A percentile compares a stretch with the other conserved stretches of the same genome.
phyloP scores from a whole-genome alignment of 2,888 invertebrate species.

The Ormia ochracea region DNA sequence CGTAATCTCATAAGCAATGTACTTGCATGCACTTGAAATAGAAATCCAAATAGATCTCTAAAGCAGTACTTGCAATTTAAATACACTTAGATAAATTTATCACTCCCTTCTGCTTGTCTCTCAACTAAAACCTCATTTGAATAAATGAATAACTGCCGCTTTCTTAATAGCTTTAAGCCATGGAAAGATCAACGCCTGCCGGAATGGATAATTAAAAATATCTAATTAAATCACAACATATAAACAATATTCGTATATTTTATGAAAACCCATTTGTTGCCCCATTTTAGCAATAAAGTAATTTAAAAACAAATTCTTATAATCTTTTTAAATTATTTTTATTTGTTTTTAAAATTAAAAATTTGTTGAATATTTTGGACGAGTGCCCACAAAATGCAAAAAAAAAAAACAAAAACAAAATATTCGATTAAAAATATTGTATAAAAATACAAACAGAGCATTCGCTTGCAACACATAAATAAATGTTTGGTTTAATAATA shows the following conservation, averaged over 20 bases:
- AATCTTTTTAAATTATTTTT: constrained; percentile 1
- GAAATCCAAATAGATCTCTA: no score
- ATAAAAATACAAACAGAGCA: neutral
- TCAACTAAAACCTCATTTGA: neutral
- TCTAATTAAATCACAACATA: neutral
- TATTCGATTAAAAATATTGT: constrained; percentile 22
- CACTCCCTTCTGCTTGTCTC: no score
- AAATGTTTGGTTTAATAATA: constrained; percentile 22
- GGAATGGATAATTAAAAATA: neutral
- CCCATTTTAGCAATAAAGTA: neutral
- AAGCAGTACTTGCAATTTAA: no score
- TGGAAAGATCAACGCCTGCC: constrained; percentile 39
- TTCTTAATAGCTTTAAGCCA: no score
- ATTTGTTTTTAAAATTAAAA: no score
- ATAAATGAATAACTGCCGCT: no score
- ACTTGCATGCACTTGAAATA: no score
- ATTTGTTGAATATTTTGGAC: constrained; percentile 32
- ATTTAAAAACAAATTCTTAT: neutral
- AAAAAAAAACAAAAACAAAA: no score
- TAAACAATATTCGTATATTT: no score
- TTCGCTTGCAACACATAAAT: neutral
- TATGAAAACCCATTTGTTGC: constrained; percentile 12
- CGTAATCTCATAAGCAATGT: no score
- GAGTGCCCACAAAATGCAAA: constrained; percentile 37
- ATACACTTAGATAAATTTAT: no score